Conservation (phyloP, 37 sponge, comb jelly and placozoan species). For the Geodia barretti region DNA sequence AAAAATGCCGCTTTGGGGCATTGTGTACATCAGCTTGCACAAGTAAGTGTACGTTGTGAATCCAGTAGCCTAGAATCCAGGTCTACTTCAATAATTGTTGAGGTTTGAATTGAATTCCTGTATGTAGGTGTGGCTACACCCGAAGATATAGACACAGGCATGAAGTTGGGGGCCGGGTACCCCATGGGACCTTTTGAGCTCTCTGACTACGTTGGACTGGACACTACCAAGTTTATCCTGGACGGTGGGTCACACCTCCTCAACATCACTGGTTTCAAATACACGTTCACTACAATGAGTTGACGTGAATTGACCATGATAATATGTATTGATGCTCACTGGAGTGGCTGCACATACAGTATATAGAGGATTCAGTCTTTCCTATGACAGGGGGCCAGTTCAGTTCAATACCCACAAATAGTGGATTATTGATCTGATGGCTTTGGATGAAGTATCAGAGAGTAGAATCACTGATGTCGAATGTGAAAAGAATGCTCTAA, state of each 20-base stretch:
- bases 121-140: slow-evolving; percentile 85
- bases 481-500: too few relatives aligned
- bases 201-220: slow-evolving; percentile 95
- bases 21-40: too few relatives aligned
- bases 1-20: too few relatives aligned
- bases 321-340: not conserved
- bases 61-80: not conserved
- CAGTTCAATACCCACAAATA: too few relatives aligned
- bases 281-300: not conserved
- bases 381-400: too few relatives aligned
- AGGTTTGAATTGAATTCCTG: not conserved
- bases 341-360: too few relatives aligned
- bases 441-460: too few relatives aligned
- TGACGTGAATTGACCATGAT: not conserved
- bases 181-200: slow-evolving; percentile 98
- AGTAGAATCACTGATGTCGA: too few relatives aligned
- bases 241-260: slow-evolving; percentile 87
- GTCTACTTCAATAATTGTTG: not conserved
- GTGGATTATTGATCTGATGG: too few relatives aligned
- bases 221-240: slow-evolving; percentile 84
- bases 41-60: too few relatives aligned
- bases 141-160: slow-evolving; percentile 92
- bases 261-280: not conserved
- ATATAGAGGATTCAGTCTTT: too few relatives aligned
- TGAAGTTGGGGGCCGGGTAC: slow-evolving; percentile 97